Base-by-base conservation (phyloP, 2,797 vertebrate species). In the Prunella strophiata region DNA sequence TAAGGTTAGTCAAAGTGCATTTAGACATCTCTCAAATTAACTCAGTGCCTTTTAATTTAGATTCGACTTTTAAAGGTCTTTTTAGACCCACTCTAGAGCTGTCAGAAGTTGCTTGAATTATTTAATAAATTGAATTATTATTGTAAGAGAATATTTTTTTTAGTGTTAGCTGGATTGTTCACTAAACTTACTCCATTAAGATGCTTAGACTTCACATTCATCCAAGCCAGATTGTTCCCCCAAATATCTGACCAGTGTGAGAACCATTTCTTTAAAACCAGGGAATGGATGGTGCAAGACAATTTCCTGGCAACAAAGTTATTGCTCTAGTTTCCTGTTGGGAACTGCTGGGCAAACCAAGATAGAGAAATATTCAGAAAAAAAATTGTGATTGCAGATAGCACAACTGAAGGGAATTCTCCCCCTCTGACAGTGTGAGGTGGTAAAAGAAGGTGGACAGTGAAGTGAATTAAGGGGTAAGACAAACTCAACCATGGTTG, bases 401-500 rank as follows among this genome's bases (percentile, higher is more conserved):
- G 58, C 0, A 2, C 8, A 50, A 3, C 23, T 54, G 32, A 70
- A n/a, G 16, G 21, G 15, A 43, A 68, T 9, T 30, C 3, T 52
- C 11, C 3, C 18, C 17, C 11, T 68, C n/a, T 72, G 38, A 6
- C 36, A 63, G 2, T 9, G n/a, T 16, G 14, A 71, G 15, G 9
- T n/a, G 6, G 16, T 34, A 4, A 43, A 36, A 47, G 16, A 7
- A 65, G 13, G 5, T 42, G 26, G 54, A 52, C 74, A 47, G 12
- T n/a, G 11, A 30, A 61, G 17, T 19, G 14, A 42, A 13, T 30
- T 68, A 45, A 18, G 5, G 29, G 30, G 11, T 26, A 51, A 58
- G 3, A 68, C 0, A 6, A 77, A 40, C 17, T 77, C 38, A 45
- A 11, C 3, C 20, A 23, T 1, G 1, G 9, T 54, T 54, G 9